Evolutionary conservation across 1,140 invertebrate genomes (phyloP).

Genomic region (Maconellicoccus hirsutus): DNA sequence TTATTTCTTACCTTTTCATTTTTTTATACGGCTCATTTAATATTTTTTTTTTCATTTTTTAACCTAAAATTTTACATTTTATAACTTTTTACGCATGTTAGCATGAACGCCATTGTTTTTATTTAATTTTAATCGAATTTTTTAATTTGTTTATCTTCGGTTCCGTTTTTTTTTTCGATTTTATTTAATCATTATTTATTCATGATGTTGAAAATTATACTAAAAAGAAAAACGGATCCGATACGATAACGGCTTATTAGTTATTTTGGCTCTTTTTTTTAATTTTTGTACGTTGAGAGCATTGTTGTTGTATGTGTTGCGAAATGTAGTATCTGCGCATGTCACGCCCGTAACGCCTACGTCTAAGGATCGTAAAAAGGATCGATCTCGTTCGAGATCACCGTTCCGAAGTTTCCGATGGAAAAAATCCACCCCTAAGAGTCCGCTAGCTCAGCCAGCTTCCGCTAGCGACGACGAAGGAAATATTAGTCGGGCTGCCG

Average conservation of each 20-base stretch:
- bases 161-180: too few species aligned
- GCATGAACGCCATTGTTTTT: too few species aligned
- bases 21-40: too few species aligned
- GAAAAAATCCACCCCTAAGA: slow-evolving; percentile 52
- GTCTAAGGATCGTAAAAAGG: slow-evolving; percentile 43
- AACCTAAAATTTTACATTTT: too few species aligned
- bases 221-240: too few species aligned
- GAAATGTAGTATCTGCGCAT: slow-evolving; percentile 26
- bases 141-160: too few species aligned
- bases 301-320: slow-evolving; percentile 24
- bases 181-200: too few species aligned
- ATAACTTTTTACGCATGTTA: too few species aligned
- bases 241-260: not conserved
- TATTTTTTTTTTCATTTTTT: too few species aligned
- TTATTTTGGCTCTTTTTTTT: slow-evolving; percentile 31
- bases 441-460: slow-evolving; percentile 39
- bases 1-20: too few species aligned
- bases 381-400: slow-evolving; percentile 73
- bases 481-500: slow-evolving; percentile 25
- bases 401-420: slow-evolving; percentile 82
- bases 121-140: too few species aligned
- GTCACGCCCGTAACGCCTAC: slow-evolving; percentile 22
- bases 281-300: slow-evolving; percentile 24
- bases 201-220: too few species aligned
- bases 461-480: slow-evolving; percentile 66